Conservation (phyloP, 2,888 invertebrate species). For the Dichetophora obliterata region DNA sequence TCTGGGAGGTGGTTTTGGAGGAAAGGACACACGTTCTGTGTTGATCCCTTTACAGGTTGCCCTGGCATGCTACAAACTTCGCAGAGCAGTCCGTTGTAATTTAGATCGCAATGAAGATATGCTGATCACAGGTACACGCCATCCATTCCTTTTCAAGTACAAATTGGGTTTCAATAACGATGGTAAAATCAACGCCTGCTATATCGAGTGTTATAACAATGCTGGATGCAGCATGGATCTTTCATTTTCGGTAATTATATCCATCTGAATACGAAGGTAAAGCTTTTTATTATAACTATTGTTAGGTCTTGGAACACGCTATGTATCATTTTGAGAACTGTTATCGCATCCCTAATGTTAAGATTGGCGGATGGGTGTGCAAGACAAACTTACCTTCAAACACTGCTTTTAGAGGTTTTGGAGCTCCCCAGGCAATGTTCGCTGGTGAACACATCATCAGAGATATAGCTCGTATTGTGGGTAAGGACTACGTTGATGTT, state of each 20-base stretch:
- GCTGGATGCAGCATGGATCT: conserved; percentile 87
- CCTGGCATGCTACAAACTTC: conserved; percentile 83
- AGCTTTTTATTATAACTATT: background rate
- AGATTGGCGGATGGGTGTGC: conserved; percentile 81
- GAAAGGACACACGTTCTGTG: conserved; percentile 86
- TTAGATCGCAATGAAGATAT: conserved; percentile 96
- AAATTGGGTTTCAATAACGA: conserved; percentile 83
- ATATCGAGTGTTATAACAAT: conserved; percentile 83
- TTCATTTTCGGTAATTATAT: conserved; percentile 77
- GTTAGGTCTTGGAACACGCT: conserved; percentile 84
- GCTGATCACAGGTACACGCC: conserved; percentile 87
- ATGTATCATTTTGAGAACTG: conserved; percentile 88
- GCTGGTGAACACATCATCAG: conserved; percentile 83
- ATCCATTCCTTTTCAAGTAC: conserved; percentile 90
- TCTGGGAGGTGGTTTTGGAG: conserved; percentile 96
- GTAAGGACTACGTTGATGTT: conserved; percentile 76
- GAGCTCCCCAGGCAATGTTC: conserved; percentile 93
- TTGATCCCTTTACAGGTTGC: conserved; percentile 81
- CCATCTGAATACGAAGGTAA: background rate
- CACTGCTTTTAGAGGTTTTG: conserved; percentile 94
- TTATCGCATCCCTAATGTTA: conserved; percentile 82
- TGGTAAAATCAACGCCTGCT: conserved; percentile 82
- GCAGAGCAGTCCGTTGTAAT: conserved; percentile 86
- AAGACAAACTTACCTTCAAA: conserved; percentile 92
- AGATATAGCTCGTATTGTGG: conserved; percentile 80